Percentiles rank a stretch among this genome's conserved stretches.
Evolutionary conservation across 2,888 invertebrate species (phyloP).

Genomic region (Amphipoea lucens): DNA sequence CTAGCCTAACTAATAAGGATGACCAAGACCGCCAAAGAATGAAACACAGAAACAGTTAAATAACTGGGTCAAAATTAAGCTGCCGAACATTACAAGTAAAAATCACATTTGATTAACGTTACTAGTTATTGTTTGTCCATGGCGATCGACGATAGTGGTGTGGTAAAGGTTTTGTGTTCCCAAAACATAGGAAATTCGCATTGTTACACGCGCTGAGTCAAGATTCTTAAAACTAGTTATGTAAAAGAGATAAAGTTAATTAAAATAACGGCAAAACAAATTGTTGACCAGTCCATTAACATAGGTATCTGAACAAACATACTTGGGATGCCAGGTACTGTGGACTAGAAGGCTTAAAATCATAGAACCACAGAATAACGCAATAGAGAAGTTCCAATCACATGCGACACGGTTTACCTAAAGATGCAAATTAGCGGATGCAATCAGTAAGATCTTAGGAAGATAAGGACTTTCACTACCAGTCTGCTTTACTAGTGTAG

Average conservation of each 20-base stretch:
- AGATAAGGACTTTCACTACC: conserved; percentile 23
- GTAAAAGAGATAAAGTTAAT: conserved; percentile 37
- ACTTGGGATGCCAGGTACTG: conserved; percentile 11
- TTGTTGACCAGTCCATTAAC: conserved; percentile 32
- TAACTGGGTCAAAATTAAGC: not conserved
- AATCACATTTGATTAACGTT: not conserved
- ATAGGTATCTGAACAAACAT: conserved; percentile 31
- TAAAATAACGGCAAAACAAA: conserved; percentile 38
- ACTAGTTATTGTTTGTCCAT: not conserved
- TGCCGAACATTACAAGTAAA: not conserved
- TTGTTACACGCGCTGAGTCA: conserved; percentile 10
- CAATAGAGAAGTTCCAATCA: conserved; percentile 12
- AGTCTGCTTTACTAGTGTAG: not conserved
- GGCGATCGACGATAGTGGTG: not conserved
- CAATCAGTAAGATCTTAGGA: conserved; percentile 11
- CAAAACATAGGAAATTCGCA: conserved; percentile 15
- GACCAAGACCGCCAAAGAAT: not conserved
- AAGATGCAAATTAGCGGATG: not conserved
- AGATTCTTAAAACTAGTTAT: conserved; percentile 41
- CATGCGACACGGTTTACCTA: not conserved
- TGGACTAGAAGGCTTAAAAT: conserved; percentile 6
- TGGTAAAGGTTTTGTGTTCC: conserved; percentile 14
- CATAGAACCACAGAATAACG: not conserved
- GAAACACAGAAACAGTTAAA: not conserved
- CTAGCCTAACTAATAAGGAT: not conserved